phyloP scores from a whole-genome alignment of 2,888 invertebrate species.

The Drosophila barbarae region DNA sequence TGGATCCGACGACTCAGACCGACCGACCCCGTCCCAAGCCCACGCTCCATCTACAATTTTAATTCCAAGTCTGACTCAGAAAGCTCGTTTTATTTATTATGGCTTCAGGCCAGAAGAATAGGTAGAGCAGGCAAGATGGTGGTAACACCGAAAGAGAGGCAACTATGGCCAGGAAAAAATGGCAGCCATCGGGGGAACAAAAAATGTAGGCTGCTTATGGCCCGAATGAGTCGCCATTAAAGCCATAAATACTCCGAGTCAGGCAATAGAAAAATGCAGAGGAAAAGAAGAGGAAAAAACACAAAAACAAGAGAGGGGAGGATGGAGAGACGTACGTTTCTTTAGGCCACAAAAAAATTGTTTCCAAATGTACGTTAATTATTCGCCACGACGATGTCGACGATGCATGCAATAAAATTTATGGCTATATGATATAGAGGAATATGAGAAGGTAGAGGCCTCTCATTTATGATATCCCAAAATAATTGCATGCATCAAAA shows the following conservation, averaged over 20 bases:
- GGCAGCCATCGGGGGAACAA: conserved; percentile 47
- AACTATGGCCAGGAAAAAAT: conserved; percentile 47
- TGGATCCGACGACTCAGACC: conserved; percentile 12
- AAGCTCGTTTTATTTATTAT: conserved; percentile 45
- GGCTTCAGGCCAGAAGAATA: conserved; percentile 17
- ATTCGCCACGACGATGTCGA: conserved; percentile 54
- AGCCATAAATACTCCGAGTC: conserved; percentile 59
- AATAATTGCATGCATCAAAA: conserved; percentile 37
- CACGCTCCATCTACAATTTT: conserved; percentile 28
- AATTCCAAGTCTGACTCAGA: conserved; percentile 42
- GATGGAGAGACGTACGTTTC: conserved; percentile 9
- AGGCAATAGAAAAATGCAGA: conserved; percentile 28
- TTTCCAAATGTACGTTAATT: conserved; percentile 74
- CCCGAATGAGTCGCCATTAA: conserved; percentile 62
- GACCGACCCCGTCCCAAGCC: neutral
- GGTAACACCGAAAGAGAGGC: conserved; percentile 22
- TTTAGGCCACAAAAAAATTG: conserved; percentile 52
- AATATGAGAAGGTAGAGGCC: conserved; percentile 25
- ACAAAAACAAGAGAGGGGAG: neutral
- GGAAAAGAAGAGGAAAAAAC: neutral
- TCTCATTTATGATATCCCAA: conserved; percentile 16
- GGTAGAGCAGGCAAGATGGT: conserved; percentile 15
- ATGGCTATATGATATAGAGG: conserved; percentile 44
- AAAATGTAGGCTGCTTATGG: conserved; percentile 47
- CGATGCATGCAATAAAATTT: conserved; percentile 72